Base-by-base conservation (phyloP, 2,113 vertebrate genomes). In the Oreochromis aureus region DNA sequence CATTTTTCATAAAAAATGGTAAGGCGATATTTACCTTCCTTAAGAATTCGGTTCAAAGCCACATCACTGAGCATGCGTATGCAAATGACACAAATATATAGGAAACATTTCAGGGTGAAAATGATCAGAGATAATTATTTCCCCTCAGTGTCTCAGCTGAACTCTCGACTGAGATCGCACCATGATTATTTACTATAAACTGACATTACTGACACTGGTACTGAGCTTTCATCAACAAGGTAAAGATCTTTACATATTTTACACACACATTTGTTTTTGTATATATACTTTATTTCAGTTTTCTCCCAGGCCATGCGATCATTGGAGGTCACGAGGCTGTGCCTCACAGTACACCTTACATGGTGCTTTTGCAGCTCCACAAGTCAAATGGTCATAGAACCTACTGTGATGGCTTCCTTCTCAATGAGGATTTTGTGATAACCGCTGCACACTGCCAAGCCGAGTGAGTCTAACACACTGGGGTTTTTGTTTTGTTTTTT, bases 361-460 rank as follows among this genome's bases (percentile, higher is more conserved):
- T 96, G 95, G 95, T 82, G 7, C 63, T 91, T 46, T 13, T 95
- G 55, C 2, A 3, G 34, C 0, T 0, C 5, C 5, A 22, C 22
- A 22, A 2, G 0, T 0, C 6, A 5, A 0, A 1, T 16, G 8
- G 6, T 3, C 0, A 0, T 2, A 39, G 0, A 15, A 2, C 0
- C 1, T 0, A 10, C 44, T 96, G 96, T 18, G 93, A 13, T 9
- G 96, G 93, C 22, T 94, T 96, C 58, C 89, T 96, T 27, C 27
- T 96, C 44, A 93, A 3, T 22, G 54, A 93, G 11, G 90, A 96
- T 9, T 95, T 93, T 82, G 94, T 96, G 87, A 69, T 95, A 82
- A 95, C 79, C 0, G 93, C 95, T 0, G 91, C 96, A 51, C 30
- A 90, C 80, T 96, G 95, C 53, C 7, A 78, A n/a, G n/a, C 12